A percentile compares a stretch with the other conserved stretches of the same genome.
These are phyloP conservation scores for Labeo calbasu DNA, from an alignment of 2,797 vertebrate genomes.

Conservation along the genomic window DNA sequence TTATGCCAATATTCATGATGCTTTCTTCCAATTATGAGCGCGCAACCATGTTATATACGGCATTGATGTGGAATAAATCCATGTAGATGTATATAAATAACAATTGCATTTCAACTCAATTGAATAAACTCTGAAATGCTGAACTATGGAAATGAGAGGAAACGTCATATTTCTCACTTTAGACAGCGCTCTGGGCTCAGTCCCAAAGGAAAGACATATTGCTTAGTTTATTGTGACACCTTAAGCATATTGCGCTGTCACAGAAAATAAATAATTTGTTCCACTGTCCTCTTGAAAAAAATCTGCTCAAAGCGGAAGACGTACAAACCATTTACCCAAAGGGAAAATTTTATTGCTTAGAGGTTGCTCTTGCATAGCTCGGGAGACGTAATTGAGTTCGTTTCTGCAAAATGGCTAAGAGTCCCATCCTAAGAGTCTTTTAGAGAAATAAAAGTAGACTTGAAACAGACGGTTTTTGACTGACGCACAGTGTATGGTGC, in stretches of 20 bases:
- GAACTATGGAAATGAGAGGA: constrained; percentile 25
- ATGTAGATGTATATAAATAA: constrained; percentile 27
- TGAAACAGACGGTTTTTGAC: neutral
- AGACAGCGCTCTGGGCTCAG: constrained; percentile 20
- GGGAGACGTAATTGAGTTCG: neutral
- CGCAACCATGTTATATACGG: neutral
- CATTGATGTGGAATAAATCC: constrained; percentile 14
- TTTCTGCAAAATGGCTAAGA: neutral
- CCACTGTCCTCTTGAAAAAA: neutral
- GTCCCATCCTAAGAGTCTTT: neutral
- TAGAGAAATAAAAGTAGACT: neutral
- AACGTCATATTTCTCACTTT: constrained; percentile 15
- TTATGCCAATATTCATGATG: neutral
- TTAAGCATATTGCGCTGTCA: constrained; percentile 40
- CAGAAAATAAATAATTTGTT: constrained; percentile 26
- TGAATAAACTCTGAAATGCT: constrained; percentile 19
- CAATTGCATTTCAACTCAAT: constrained; percentile 2
- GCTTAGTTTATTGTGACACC: constrained; percentile 33
- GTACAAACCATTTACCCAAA: constrained; percentile 1
- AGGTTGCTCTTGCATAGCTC: constrained; percentile 17
- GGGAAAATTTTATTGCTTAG: neutral
- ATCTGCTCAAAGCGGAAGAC: neutral
- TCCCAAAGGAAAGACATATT: constrained; percentile 34
- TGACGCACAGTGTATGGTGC: neutral
- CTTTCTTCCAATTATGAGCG: neutral